Evolutionary conservation across 2,888 invertebrate genomes (phyloP), one percentile per base, ranked within the genome.

Genomic region (Scaptodrosophila latifasciaeformis): DNA sequence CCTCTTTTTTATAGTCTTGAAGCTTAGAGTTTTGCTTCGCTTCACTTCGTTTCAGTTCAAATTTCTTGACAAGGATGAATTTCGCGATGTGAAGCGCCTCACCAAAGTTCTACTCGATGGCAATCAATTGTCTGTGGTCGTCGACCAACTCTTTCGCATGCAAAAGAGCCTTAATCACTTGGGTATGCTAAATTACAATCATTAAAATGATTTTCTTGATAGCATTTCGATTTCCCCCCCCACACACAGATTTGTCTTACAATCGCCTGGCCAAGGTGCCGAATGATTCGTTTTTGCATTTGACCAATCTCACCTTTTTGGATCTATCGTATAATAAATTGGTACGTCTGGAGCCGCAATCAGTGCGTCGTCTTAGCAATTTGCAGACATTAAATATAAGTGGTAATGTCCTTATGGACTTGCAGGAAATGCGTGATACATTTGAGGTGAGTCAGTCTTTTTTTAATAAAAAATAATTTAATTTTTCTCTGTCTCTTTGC

Each of bases 251-350:
- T 72, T 86, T 94, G 62, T 90, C 92, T 39, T 89, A 90, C 78
- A 94, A 94, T 84, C 89, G 92, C 42, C 88, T 95, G 63, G 92
- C 91, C 34, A 90, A 92, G 83, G 89, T 95, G 67, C 92, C 93
- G 61, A 90, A 91, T 52, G 90, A 90, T 65, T 92, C 94, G 45
- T 92, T 95, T 81, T 88, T 89, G 65, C 93, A 93, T 86, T 88
- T 93, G 62, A 90, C 91, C 45, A 89, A 90, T 55, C 88, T 94
- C 53, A 87, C 88, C 57, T 90, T 91, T 69, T 86, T 95, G 63
- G 93, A 94, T 84, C 89, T 95, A 55, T 91, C 93, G 63, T 91
- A 91, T 84, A 94, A 94, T 83, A 92, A 92, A 85, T 88, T 94
- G 65, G 90, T 91, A 70, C 88, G 90, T 47, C 88, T 93, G 59